Conservation (phyloP, 2,888 invertebrate species). For the Balanococcus diminutus region DNA sequence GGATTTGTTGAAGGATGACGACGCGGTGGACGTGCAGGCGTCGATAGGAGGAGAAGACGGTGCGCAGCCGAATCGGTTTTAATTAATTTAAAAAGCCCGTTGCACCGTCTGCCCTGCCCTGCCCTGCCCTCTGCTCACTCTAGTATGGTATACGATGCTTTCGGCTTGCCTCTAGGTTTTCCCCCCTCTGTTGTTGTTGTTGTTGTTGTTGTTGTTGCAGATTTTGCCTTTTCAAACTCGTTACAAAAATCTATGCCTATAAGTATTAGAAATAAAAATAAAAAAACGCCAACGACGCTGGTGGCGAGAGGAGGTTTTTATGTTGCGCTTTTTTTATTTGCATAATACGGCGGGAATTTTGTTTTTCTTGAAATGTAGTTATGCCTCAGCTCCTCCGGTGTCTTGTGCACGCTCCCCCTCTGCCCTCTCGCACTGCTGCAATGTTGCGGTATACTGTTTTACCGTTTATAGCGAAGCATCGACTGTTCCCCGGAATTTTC, state of each 20-base stretch:
- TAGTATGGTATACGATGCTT: neutral
- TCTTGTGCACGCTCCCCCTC: neutral
- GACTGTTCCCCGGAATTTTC: neutral
- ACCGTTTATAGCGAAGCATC: neutral
- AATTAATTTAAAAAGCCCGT: constrained; percentile 40
- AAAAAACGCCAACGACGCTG: neutral
- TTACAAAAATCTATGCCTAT: neutral
- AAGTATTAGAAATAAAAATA: too few relatives aligned
- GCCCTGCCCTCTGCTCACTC: too few relatives aligned
- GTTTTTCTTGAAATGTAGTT: neutral
- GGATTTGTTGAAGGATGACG: neutral
- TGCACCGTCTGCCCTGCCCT: too few relatives aligned
- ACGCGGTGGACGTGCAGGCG: too few relatives aligned
- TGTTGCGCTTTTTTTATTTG: neutral
- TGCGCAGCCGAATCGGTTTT: constrained; percentile 16
- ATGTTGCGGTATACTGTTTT: neutral
- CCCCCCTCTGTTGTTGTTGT: neutral
- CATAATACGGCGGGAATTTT: neutral
- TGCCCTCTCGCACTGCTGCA: neutral
- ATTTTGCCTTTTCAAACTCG: neutral
- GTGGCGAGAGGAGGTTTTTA: neutral
- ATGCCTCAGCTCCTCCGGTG: neutral
- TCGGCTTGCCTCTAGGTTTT: too few relatives aligned
- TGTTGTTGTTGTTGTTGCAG: neutral
- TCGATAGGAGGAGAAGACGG: neutral